Base-by-base conservation (phyloP, 2,797 vertebrate species). In the Odontamblyopus rebecca region DNA sequence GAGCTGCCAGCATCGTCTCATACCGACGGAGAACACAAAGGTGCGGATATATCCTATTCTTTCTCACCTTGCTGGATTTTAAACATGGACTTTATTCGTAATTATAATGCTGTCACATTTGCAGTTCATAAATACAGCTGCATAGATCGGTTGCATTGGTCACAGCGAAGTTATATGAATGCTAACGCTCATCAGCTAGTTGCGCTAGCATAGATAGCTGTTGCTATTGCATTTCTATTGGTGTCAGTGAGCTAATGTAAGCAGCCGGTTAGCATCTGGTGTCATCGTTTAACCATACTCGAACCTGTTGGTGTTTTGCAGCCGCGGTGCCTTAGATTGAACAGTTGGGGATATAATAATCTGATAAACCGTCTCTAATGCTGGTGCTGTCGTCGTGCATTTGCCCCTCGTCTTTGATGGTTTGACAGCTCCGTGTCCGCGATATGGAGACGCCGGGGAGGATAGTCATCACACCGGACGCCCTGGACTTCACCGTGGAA, bases 401-500 rank as follows among this genome's bases (percentile, higher is more conserved):
- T 69, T 79, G 69, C 74, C 70, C 75, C 75, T 83, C 57, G 56
- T 73, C 48, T 82, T 74, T 73, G 59, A 54, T 79, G 63, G 27
- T 84, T 84, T 93, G 91, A 93, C 92, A 92, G 91, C 88, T 92
- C 83, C 83, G 86, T 83, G 75, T 83, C 84, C 30, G 87, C 72
- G 81, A 86, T 70, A 93, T 94, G 91, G 93, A 94, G 81, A 87
- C 93, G n/a, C 82, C 90, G 80, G 90, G 86, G 73, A 92, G 94
- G 86, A 90, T 90, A 84, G 89, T 88, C 77, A 84, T 83, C 81
- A 90, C 86, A 27, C 73, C 90, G 77, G 89, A 91, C 78, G 90
- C 92, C 83, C 89, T 97, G 91, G 97, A 98, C 92, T 97, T 98
- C 92, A 98, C 96, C 7, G 96, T 98, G 93, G 97, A 98, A 77